Conservation (phyloP, 2,113 vertebrate genomes). For the Atherinomorus stipes region DNA sequence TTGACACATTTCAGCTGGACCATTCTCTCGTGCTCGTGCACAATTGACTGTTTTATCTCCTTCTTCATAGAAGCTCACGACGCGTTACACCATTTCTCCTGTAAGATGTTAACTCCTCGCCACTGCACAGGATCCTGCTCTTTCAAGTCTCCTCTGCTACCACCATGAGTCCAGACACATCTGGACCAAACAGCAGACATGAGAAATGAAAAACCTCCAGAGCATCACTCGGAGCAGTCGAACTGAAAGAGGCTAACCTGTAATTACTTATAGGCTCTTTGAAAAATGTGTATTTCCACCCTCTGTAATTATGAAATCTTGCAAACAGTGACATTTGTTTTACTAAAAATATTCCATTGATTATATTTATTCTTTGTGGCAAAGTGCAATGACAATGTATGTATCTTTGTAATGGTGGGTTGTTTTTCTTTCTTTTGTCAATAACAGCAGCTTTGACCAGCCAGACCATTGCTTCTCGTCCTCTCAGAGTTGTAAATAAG, state of each 20-base stretch:
- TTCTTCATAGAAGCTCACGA: slow-evolving; percentile 92
- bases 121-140: slow-evolving; percentile 95
- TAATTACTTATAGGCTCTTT: slow-evolving; percentile 72
- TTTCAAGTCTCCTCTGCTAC: slow-evolving; percentile 93
- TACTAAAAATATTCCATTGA: slow-evolving; percentile 75
- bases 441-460: slow-evolving; percentile 56
- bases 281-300: slow-evolving; percentile 51
- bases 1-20: too few species aligned
- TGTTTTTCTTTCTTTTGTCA: slow-evolving; percentile 63
- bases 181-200: neutral
- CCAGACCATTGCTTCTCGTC: slow-evolving; percentile 58
- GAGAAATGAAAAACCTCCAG: slow-evolving; percentile 12
- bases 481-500: slow-evolving; percentile 67
- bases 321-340: slow-evolving; percentile 71
- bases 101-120: slow-evolving; percentile 96
- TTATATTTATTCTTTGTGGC: slow-evolving; percentile 88
- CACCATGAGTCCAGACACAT: slow-evolving; percentile 81
- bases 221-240: slow-evolving; percentile 34
- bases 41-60: slow-evolving; percentile 72
- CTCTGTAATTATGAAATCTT: slow-evolving; percentile 72
- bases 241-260: slow-evolving; percentile 51
- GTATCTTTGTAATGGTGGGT: slow-evolving; percentile 82
- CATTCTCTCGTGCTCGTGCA: slow-evolving; percentile 12
- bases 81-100: slow-evolving; percentile 95
- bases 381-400: slow-evolving; percentile 97